These are phyloP conservation scores for Catostylus mosaicus DNA, from an alignment of 30 jellyfish, hydroid and myxozoan genomes.

Conservation along the genomic window DNA sequence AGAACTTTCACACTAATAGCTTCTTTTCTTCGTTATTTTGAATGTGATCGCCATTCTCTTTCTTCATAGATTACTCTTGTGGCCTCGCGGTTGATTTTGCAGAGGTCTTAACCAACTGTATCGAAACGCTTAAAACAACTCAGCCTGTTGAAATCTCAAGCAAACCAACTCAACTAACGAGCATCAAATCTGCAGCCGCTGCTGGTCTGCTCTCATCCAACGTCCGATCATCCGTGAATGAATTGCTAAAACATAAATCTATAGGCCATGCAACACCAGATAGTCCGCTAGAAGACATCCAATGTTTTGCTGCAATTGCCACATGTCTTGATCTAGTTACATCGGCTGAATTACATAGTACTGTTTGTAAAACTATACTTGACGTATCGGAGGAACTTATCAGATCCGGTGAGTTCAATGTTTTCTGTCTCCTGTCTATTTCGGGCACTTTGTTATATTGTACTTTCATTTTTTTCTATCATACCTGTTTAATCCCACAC, in stretches of 20 bases:
- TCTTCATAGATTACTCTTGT: slow-evolving; percentile 20
- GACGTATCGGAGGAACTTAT: slow-evolving; percentile 35
- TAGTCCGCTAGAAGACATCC: neutral
- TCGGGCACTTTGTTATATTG: neutral
- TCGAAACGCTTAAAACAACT: slow-evolving; percentile 34
- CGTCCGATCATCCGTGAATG: slow-evolving; percentile 49
- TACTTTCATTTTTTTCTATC: too few relatives aligned
- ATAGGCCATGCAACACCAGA: slow-evolving; percentile 1
- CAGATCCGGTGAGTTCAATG: slow-evolving; percentile 27
- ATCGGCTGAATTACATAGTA: slow-evolving; percentile 55
- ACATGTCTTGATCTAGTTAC: slow-evolving; percentile 54
- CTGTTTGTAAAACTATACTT: slow-evolving; percentile 52
- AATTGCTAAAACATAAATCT: slow-evolving; percentile 63
- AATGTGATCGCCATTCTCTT: too few relatives aligned
- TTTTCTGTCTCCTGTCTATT: neutral
- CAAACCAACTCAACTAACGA: slow-evolving; percentile 56
- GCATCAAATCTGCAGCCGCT: slow-evolving; percentile 91
- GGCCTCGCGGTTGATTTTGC: slow-evolving; percentile 74
- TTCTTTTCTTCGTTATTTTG: too few relatives aligned
- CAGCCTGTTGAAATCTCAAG: slow-evolving; percentile 57
- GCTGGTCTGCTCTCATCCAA: slow-evolving; percentile 87
- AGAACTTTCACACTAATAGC: too few relatives aligned
- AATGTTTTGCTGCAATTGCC: slow-evolving; percentile 40
- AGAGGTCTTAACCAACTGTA: slow-evolving; percentile 30
- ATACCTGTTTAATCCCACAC: too few relatives aligned